Conservation (phyloP, 2,888 invertebrate genomes). For the Acronicta aceris region DNA sequence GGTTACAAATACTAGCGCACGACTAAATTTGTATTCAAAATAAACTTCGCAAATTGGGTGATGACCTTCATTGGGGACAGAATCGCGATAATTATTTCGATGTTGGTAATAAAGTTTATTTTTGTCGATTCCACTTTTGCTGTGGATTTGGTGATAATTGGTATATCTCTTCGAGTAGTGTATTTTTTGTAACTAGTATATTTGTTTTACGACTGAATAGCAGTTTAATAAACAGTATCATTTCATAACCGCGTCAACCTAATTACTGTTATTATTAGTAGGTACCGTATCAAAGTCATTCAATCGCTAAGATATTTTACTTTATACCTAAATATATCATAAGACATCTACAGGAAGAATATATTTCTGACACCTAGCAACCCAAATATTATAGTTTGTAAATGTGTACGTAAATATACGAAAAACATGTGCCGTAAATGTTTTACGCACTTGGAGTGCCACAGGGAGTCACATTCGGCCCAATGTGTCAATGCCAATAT, state of each 20-base stretch:
- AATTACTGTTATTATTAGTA: background rate
- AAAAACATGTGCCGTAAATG: slow-evolving; percentile 21
- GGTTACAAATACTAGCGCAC: slow-evolving; percentile 64
- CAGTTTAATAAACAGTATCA: no score
- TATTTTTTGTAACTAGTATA: background rate
- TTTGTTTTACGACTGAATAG: no score
- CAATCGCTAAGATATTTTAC: background rate
- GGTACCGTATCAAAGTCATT: background rate
- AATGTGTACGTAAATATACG: slow-evolving; percentile 13
- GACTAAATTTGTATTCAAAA: slow-evolving; percentile 62
- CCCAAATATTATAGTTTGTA: slow-evolving; percentile 1
- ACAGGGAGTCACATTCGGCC: slow-evolving; percentile 62
- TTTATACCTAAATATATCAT: background rate
- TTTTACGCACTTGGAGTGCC: slow-evolving; percentile 54
- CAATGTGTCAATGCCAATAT: slow-evolving; percentile 69
- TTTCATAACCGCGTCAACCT: no score
- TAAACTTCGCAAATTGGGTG: slow-evolving; percentile 47
- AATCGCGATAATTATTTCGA: slow-evolving; percentile 16
- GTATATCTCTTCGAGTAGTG: background rate
- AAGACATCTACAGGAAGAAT: background rate
- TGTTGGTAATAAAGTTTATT: background rate
- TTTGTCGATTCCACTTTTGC: background rate
- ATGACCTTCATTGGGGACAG: slow-evolving; percentile 32
- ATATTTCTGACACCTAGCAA: no score
- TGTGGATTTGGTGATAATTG: background rate